Percentiles rank a stretch among this genome's conserved stretches.
These are phyloP conservation scores for Serripes groenlandicus DNA, from an alignment of 2,888 invertebrate genomes.

Conservation along the genomic window DNA sequence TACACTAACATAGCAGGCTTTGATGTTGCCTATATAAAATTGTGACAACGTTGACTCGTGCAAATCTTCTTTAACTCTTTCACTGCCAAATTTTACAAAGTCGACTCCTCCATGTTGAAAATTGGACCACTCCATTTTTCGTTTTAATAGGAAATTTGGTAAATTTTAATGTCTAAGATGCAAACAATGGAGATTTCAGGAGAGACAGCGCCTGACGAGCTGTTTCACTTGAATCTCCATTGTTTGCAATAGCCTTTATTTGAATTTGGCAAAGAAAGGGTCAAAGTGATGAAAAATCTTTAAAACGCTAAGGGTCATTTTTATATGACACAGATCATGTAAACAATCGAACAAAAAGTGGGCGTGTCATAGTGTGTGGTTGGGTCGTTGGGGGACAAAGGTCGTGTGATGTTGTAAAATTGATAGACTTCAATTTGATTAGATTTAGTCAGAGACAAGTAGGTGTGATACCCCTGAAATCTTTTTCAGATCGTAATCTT, in stretches of 20 bases:
- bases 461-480: not conserved
- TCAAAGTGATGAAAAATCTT: not conserved
- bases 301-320: not conserved
- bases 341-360: not conserved
- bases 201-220: not conserved
- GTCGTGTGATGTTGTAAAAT: slow-evolving; percentile 9
- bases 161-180: too few relatives aligned
- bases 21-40: too few relatives aligned
- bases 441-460: slow-evolving; percentile 3
- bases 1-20: too few relatives aligned
- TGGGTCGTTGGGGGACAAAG: not conserved
- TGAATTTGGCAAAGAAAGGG: not conserved
- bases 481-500: not conserved
- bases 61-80: too few relatives aligned
- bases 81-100: not conserved
- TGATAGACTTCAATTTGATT: slow-evolving; percentile 12
- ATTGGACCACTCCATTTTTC: too few relatives aligned
- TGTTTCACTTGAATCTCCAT: not conserved
- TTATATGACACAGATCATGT: not conserved
- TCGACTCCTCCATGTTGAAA: too few relatives aligned
- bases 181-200: not conserved
- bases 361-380: slow-evolving; percentile 12
- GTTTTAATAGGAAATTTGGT: too few relatives aligned
- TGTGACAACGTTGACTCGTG: too few relatives aligned
- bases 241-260: not conserved